phyloP scores from a whole-genome alignment of 1,140 invertebrate genomes.

The Drosophila orena region DNA sequence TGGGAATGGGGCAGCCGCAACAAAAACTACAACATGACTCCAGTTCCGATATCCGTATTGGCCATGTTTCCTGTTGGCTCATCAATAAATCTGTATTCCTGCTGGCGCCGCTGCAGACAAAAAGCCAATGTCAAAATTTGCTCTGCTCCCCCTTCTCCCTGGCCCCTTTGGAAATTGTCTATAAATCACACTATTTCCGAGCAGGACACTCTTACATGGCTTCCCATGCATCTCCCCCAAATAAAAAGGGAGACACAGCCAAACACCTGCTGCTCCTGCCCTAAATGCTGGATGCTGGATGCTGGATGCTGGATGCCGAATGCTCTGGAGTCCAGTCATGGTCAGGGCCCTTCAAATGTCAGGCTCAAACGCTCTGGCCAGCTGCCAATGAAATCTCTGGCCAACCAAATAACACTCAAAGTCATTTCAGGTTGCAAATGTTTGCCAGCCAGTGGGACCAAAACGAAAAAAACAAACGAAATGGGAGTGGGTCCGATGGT shows the following conservation, averaged over 20 bases:
- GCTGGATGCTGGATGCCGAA: not conserved
- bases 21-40: slow-evolving; percentile 36
- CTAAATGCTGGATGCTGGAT: not conserved
- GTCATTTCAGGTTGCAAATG: slow-evolving; percentile 74
- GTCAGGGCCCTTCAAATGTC: slow-evolving; percentile 48
- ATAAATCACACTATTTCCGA: slow-evolving; percentile 75
- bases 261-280: slow-evolving; percentile 70
- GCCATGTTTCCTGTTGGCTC: slow-evolving; percentile 68
- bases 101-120: slow-evolving; percentile 64
- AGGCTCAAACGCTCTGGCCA: slow-evolving; percentile 47
- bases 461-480: not conserved
- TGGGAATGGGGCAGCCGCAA: slow-evolving; percentile 9
- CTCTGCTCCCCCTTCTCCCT: not conserved
- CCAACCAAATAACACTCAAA: slow-evolving; percentile 80
- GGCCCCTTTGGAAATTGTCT: slow-evolving; percentile 27
- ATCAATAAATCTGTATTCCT: slow-evolving; percentile 78
- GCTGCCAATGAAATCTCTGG: slow-evolving; percentile 79
- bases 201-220: slow-evolving; percentile 24
- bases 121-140: slow-evolving; percentile 52
- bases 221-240: not conserved
- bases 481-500: slow-evolving; percentile 18
- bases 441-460: slow-evolving; percentile 35
- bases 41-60: slow-evolving; percentile 48
- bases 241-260: slow-evolving; percentile 31
- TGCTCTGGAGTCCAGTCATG: slow-evolving; percentile 23